Percentiles rank a stretch among this genome's conserved stretches.
Conservation (phyloP, 2,113 vertebrate genomes). For the Edolisoma coerulescens region DNA sequence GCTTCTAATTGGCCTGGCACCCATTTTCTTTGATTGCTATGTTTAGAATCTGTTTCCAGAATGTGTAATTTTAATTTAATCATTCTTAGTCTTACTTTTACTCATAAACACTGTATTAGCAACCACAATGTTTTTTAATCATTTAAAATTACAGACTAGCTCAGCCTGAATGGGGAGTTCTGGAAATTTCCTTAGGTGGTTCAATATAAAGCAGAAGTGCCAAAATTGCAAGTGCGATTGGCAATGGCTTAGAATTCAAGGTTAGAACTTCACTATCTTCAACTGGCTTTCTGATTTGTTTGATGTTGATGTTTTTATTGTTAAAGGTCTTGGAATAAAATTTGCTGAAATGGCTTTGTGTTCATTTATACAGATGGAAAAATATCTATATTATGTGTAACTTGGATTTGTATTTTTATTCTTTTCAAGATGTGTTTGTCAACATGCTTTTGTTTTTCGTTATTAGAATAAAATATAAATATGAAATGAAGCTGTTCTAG, state of each 20-base stretch:
- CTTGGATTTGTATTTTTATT: background rate
- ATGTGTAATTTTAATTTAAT: conserved; percentile 12
- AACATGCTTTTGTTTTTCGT: background rate
- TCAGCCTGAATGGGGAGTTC: background rate
- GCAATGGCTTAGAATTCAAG: background rate
- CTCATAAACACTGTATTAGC: background rate
- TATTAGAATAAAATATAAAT: background rate
- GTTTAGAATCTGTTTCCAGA: conserved; percentile 43
- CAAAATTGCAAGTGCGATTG: background rate
- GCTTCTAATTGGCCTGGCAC: conserved; percentile 37
- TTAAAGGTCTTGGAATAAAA: background rate
- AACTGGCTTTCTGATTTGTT: background rate
- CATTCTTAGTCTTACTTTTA: conserved; percentile 4
- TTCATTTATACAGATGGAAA: background rate
- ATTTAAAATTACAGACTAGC: background rate
- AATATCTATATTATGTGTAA: background rate
- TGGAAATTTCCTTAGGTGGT: background rate
- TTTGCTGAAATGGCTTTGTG: background rate
- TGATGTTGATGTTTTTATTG: background rate
- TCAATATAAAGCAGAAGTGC: background rate
- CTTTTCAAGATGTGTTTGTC: background rate
- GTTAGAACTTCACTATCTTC: background rate
- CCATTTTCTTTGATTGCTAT: conserved; percentile 7
- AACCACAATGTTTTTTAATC: background rate
- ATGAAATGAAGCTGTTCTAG: background rate